Base-by-base conservation (phyloP, 1,140 invertebrate species). In the Philopotamus ludificatus region DNA sequence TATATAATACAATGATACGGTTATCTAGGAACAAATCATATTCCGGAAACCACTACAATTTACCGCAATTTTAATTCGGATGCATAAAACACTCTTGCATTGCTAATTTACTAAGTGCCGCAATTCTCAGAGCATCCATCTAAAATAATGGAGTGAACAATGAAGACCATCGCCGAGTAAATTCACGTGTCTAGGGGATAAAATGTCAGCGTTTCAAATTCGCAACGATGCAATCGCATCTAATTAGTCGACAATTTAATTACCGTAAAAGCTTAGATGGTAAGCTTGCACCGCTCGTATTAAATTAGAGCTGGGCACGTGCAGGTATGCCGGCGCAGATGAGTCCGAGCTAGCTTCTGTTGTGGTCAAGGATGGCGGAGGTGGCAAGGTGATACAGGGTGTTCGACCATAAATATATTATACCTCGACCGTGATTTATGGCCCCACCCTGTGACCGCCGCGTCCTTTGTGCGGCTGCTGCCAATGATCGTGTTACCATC, bases 361-460 rank as follows among this genome's bases (percentile, higher is more conserved):
- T 47, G 44, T 28, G 57, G 42, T 47, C 44, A 60, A 60, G 23
- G 28, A 60, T 15, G 28, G 42, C n/a, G n/a, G n/a, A n/a, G 16
- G 23, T 25, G 25, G 3, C 2, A 54, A 9, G n/a, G 53, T 20
- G 28, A 25, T 25, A 47, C 55, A 10, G 18, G 34, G 55, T 42
- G 57, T n/a, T 12, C 42, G 10, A 47, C 42, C 42, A 60, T 60
- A 60, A 60, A 60, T 60, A 60, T 47, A 60, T 60, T 60, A 60
- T 60, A 3, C 22, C 20, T 1, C 2, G 54, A 22, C 25, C 42
- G 57, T 60, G 57, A 60, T 60, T 60, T 60, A 60, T 22, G 26
- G 57, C 28, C 26, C 8, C 2, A 41, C 53, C 53, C 20, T 54
- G 23, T 47, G 51, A 54, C 25, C 22, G 18, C 8, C 51, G 23